Base-by-base conservation (phyloP, 2,113 vertebrate genomes). In the Plectropomus leopardus region DNA sequence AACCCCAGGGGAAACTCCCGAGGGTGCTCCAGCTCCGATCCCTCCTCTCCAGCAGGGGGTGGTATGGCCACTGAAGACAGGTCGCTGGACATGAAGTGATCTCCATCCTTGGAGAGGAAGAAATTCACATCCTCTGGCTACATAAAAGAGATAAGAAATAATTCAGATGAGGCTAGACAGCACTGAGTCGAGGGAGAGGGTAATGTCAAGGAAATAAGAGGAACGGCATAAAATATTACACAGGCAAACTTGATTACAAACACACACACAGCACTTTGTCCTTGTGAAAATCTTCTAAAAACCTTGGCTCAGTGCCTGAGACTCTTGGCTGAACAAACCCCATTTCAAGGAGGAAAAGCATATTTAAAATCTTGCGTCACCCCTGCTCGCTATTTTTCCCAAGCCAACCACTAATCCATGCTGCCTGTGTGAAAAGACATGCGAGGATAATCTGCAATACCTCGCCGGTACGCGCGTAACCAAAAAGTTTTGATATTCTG, bases 1-100 rank as follows among this genome's bases (percentile, higher is more conserved):
- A 98, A 98, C 13, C 95, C 96, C 15, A 93, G 74, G 0, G 97
- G 96, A 75, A 96, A 98, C 72, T 94, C 86, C 0, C 87, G 75
- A 16, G 78, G 75, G 84, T 60, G 72, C 59, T 86, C 83, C 55
- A 66, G 40, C 57, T 74, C 76, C 0, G 58, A 75, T 34, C 82
- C 74, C 26, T 86, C 88, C 74, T 85, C 83, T 28, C 61, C 64
- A 5, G 14, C 65, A 60, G 88, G 83, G 32, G 88, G 89, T 9
- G 94, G 83, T 69, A 77, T 76, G 28, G 88, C 86, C 47, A 89
- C 68, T 13, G 86, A 86, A 3, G 42, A 89, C 28, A 83, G 48
- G 32, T 86, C 83, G 5, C 59, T 40, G 11, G 66, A 80, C 71
- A 92, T 47, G 19, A 86, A 84, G n/a, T 88, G 76, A 73, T 93